These are phyloP conservation scores for Dicerorhinus sumatrensis DNA, from an alignment of 2,113 vertebrate species.

Conservation along the genomic window DNA sequence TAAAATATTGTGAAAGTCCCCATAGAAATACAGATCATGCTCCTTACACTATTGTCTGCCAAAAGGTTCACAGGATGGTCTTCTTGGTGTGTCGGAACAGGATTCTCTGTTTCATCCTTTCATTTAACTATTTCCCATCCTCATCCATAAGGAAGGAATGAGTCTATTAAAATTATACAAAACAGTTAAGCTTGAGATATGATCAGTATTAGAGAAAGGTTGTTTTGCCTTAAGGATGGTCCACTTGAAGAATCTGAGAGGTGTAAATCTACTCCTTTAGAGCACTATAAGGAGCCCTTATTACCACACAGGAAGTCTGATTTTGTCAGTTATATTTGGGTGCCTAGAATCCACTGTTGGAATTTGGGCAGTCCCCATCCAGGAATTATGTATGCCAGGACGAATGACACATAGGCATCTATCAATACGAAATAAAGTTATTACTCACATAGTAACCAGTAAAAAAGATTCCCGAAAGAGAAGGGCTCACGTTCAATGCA, in stretches of 20 bases:
- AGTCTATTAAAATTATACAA: neutral
- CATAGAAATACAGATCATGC: neutral
- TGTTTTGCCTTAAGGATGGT: neutral
- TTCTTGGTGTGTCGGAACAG: neutral
- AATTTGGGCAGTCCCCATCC: neutral
- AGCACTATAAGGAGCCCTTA: neutral
- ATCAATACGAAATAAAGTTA: neutral
- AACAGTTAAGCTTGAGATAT: neutral
- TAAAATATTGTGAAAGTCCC: neutral
- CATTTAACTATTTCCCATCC: neutral
- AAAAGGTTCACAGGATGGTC: neutral
- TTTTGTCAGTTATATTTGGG: constrained; percentile 1
- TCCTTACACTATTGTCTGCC: neutral
- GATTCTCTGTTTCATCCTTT: neutral
- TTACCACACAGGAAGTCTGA: neutral
- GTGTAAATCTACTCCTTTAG: neutral
- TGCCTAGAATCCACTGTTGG: neutral
- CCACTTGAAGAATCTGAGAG: neutral
- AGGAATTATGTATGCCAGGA: neutral
- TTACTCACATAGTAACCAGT: neutral
- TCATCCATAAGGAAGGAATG: neutral
- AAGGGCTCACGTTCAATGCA: neutral
- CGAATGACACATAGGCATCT: neutral
- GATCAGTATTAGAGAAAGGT: neutral
- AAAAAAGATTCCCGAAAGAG: neutral